Percentiles rank a stretch among this genome's conserved stretches.
These are phyloP conservation scores for Gonioctena quinquepunctata DNA, from an alignment of 1,140 invertebrate genomes.

Conservation along the genomic window DNA sequence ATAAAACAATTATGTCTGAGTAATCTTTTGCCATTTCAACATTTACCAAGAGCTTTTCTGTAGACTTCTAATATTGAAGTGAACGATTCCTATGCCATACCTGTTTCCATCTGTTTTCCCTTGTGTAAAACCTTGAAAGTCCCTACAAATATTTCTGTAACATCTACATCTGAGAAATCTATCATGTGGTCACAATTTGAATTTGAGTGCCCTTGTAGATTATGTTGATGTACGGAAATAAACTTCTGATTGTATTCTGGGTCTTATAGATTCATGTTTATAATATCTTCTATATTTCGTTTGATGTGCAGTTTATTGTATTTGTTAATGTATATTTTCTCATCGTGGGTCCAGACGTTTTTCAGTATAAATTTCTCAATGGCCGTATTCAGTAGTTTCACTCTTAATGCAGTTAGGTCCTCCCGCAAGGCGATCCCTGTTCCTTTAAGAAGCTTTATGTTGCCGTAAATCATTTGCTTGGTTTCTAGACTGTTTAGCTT, in stretches of 20 bases:
- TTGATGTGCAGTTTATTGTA: not conserved
- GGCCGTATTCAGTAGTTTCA: not conserved
- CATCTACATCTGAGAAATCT: too few relatives aligned
- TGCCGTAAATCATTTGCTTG: slow-evolving; percentile 8
- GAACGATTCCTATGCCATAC: not conserved
- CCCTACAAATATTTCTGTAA: too few relatives aligned
- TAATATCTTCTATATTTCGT: too few relatives aligned
- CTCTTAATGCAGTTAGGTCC: slow-evolving; percentile 1
- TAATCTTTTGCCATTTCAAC: not conserved
- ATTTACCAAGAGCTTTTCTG: too few relatives aligned
- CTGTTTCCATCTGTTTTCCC: not conserved
- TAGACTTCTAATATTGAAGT: slow-evolving; percentile 11
- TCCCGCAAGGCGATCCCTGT: slow-evolving; percentile 6
- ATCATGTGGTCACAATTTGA: too few relatives aligned
- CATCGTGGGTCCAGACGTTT: slow-evolving; percentile 5
- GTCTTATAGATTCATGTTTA: too few relatives aligned
- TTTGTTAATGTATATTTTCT: slow-evolving; percentile 1
- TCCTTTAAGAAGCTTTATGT: not conserved
- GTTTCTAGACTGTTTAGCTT: not conserved
- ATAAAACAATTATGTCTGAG: slow-evolving; percentile 12
- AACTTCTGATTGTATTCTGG: too few relatives aligned
- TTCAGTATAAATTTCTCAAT: not conserved
- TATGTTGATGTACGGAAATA: too few relatives aligned
- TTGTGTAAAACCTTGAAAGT: not conserved
- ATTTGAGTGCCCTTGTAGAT: too few relatives aligned